Evolutionary conservation across 2,797 vertebrate species (phyloP), one percentile per base, ranked within the genome.

Genomic region (Nyctibius grandis): DNA sequence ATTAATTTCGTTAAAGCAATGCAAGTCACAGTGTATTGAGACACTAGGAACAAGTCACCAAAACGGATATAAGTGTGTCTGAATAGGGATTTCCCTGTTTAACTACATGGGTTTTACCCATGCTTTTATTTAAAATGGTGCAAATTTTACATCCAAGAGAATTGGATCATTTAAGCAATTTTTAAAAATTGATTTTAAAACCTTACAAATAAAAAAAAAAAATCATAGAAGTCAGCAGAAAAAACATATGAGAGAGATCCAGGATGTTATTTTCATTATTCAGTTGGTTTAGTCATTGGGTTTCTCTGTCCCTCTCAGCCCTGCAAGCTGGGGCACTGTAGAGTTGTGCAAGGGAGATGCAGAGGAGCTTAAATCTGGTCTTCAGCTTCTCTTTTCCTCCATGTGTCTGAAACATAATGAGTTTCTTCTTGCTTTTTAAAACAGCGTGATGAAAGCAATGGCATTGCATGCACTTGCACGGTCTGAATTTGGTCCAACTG

Each of bases 1-100:
- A 16, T 63, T 74, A 53, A 60, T 91, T 89, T 60, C 63, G 29
- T 59, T 80, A 80, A 93, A 92, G 19, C 19, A 83, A 69, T 72
- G 42, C 45, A 77, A 88, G 64, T 45, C 1, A 1, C 40, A 22
- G 15, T 36, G 51, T 51, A 34, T 36, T 74, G 82, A 63, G 54
- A 63, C 44, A 54, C 25, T 25, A 51, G 8, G 47, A 94, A n/a
- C 47, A 45, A 91, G 28, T 64, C 61, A 65, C n/a, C 23, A 38
- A 47, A 82, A 61, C 38, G 26, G 61, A 28, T 68, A 0, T 4
- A 25, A 33, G 5, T 54, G 19, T 87, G 21, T 47, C 17, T 64
- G 22, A 34, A 15, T 23, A 50, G 75, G 42, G 11, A 50, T 94
- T 72, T 80, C 10, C 14, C 21, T n/a, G 8, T 69, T 80, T 54